A percentile compares a stretch with the other conserved stretches of the same genome.
These are phyloP conservation scores for Anthopleura xanthogrammica DNA, from an alignment of 92 coral and sea anemone species.

Conservation along the genomic window DNA sequence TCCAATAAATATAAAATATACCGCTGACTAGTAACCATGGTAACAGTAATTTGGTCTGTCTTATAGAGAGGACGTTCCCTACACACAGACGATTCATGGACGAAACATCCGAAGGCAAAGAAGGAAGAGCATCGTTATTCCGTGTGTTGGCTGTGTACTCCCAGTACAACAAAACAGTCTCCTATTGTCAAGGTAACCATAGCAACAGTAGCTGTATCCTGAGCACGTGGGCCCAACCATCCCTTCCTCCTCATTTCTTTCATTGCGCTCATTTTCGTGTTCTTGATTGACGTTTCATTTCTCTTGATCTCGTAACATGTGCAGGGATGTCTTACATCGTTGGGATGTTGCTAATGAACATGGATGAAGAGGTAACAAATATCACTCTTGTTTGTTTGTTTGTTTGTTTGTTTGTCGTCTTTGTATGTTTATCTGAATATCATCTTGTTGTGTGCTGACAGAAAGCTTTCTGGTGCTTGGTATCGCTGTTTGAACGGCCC, in stretches of 20 bases:
- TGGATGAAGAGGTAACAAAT: conserved; percentile 73
- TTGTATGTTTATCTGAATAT: not conserved
- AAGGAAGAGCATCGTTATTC: conserved; percentile 88
- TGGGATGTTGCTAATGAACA: conserved; percentile 92
- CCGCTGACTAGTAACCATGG: too few species aligned
- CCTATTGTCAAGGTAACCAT: conserved; percentile 93
- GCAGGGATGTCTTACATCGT: conserved; percentile 96
- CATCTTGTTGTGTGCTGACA: not conserved
- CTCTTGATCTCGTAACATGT: not conserved
- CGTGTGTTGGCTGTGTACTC: conserved; percentile 92
- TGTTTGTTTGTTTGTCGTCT: not conserved
- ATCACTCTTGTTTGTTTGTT: too few species aligned
- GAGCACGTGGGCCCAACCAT: not conserved
- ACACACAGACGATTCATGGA: conserved; percentile 84
- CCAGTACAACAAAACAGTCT: conserved; percentile 81
- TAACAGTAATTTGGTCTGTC: not conserved
- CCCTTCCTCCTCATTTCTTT: not conserved
- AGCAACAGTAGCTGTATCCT: not conserved
- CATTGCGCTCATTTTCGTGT: not conserved
- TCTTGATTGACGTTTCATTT: too few species aligned
- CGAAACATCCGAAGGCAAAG: conserved; percentile 80
- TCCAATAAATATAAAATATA: too few species aligned
- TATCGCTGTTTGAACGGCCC: conserved; percentile 92
- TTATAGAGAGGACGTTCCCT: conserved; percentile 86
- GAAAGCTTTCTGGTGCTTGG: conserved; percentile 97